These are phyloP conservation scores for Drosophila glabriapex DNA, from an alignment of 2,888 invertebrate species.

Conservation along the genomic window DNA sequence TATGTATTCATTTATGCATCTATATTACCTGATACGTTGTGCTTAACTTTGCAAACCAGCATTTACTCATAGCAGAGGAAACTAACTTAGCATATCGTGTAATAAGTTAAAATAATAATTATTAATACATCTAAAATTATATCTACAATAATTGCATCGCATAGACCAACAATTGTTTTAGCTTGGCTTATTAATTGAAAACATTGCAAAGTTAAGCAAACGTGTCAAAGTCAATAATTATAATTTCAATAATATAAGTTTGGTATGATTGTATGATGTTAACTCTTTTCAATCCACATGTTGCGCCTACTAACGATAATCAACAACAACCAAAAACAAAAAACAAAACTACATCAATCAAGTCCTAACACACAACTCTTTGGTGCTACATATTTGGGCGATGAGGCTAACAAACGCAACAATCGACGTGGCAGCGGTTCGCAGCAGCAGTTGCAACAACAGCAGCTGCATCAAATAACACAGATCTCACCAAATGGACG, in stretches of 20 bases:
- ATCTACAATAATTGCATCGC: background rate
- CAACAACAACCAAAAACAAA: slow-evolving; percentile 45
- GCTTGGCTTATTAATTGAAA: background rate
- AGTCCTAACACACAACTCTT: slow-evolving; percentile 86
- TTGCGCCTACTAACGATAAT: slow-evolving; percentile 64
- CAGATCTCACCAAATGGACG: slow-evolving; percentile 86
- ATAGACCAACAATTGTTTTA: background rate
- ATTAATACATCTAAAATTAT: background rate
- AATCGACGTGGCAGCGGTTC: slow-evolving; percentile 46
- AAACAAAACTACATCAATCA: slow-evolving; percentile 46
- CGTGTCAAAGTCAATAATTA: slow-evolving; percentile 30
- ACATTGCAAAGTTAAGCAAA: slow-evolving; percentile 19
- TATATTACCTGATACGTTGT: background rate
- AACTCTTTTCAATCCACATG: slow-evolving; percentile 69
- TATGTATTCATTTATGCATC: slow-evolving; percentile 2
- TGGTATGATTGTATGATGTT: slow-evolving; percentile 31
- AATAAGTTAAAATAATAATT: background rate
- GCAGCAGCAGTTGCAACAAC: slow-evolving; percentile 49
- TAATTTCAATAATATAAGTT: slow-evolving; percentile 12
- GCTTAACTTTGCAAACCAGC: slow-evolving; percentile 8
- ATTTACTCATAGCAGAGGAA: background rate
- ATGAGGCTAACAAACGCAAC: slow-evolving; percentile 76
- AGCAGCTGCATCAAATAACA: slow-evolving; percentile 76
- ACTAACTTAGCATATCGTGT: background rate
- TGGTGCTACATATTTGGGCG: slow-evolving; percentile 84